Percentiles rank a stretch among this genome's conserved stretches.
Evolutionary conservation across 2,113 vertebrate genomes (phyloP).

Genomic region (Cyanoramphus novaezelandiae): DNA sequence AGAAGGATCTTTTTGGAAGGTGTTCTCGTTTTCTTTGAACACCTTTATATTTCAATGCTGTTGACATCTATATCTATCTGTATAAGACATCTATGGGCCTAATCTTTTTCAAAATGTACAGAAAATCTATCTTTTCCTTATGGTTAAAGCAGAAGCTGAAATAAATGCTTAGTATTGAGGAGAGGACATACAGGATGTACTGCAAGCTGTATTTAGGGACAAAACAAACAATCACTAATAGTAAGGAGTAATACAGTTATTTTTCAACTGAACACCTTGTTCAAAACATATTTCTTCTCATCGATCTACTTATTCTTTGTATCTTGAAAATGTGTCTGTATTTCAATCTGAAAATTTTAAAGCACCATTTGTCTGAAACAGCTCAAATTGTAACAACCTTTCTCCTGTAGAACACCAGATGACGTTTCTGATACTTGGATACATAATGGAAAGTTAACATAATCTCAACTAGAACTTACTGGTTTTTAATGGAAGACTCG

Average conservation of each 20-base stretch:
- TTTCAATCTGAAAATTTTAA: background rate
- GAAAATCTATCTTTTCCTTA: background rate
- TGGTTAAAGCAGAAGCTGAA: background rate
- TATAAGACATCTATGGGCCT: background rate
- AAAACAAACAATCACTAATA: background rate
- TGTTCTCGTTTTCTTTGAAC: background rate
- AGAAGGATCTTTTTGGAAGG: background rate
- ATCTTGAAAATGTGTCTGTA: background rate
- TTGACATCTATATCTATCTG: background rate
- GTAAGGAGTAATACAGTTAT: background rate
- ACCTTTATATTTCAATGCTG: background rate
- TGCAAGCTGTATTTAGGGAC: background rate
- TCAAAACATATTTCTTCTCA: background rate
- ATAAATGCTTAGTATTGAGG: background rate
- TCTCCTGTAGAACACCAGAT: background rate
- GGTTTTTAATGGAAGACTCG: background rate
- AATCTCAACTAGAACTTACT: background rate
- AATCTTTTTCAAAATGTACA: background rate
- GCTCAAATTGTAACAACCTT: background rate
- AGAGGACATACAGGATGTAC: background rate
- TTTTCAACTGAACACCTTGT: background rate
- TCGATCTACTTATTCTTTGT: background rate
- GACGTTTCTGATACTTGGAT: background rate
- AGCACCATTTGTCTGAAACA: background rate
- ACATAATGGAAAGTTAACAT: background rate